A percentile compares a stretch with the other conserved stretches of the same genome.
Conservation (phyloP, 2,888 invertebrate genomes). For the Mylabris sibirica region DNA sequence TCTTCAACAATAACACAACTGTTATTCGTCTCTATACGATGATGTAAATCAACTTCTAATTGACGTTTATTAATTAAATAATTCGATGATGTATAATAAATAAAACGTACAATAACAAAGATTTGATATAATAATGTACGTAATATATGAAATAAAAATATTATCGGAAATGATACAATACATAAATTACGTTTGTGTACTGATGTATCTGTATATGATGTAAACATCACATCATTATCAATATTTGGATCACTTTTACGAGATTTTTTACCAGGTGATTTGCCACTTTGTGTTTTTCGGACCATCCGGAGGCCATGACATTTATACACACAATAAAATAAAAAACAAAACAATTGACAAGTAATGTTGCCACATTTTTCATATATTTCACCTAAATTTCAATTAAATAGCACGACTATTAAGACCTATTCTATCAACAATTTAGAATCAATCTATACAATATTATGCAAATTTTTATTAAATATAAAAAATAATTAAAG, state of each 20-base stretch:
- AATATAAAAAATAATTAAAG: no score
- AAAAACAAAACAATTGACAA: slow-evolving; percentile 4
- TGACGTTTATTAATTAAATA: slow-evolving; percentile 73
- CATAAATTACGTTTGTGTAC: slow-evolving; percentile 89
- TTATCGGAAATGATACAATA: slow-evolving; percentile 86
- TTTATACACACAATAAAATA: slow-evolving; percentile 5
- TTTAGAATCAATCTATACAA: no score
- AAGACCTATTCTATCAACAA: no score
- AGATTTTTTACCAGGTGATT: slow-evolving; percentile 71
- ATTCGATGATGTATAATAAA: slow-evolving; percentile 82
- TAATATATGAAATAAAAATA: slow-evolving; percentile 84
- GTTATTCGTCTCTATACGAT: slow-evolving; percentile 41
- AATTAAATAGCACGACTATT: no score
- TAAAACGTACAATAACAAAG: slow-evolving; percentile 84
- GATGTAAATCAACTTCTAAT: slow-evolving; percentile 55
- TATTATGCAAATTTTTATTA: no score
- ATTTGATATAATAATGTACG: slow-evolving; percentile 85
- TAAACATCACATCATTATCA: slow-evolving; percentile 67
- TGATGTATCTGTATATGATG: slow-evolving; percentile 71
- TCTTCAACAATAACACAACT: slow-evolving; percentile 53
- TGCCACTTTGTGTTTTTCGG: slow-evolving; percentile 69
- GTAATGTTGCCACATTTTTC: not conserved
- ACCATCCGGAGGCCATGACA: slow-evolving; percentile 65
- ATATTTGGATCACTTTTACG: slow-evolving; percentile 70
- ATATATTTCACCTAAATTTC: not conserved